Conservation (phyloP, 2,797 vertebrate species). For the Poecilia gillii region DNA sequence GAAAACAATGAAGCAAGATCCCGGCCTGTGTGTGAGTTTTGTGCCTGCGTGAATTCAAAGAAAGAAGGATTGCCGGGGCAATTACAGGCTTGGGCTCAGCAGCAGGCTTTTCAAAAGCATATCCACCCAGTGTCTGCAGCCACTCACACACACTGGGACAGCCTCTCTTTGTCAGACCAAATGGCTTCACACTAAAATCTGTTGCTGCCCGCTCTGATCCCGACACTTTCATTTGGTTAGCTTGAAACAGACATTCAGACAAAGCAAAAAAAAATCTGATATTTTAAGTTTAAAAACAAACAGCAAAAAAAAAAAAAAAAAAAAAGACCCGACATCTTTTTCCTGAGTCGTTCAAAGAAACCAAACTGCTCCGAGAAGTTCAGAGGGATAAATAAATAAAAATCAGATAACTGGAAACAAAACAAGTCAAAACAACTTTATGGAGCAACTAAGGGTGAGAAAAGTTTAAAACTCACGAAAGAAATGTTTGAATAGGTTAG, state of each 20-base stretch:
- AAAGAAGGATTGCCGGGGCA: slow-evolving; percentile 69
- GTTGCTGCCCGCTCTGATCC: slow-evolving; percentile 35
- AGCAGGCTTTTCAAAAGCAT: slow-evolving; percentile 76
- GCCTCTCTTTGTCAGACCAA: slow-evolving; percentile 34
- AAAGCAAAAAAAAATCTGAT: slow-evolving; percentile 40
- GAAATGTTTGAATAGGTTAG: slow-evolving; percentile 90
- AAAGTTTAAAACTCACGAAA: slow-evolving; percentile 87
- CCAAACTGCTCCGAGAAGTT: slow-evolving; percentile 38
- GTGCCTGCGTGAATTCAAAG: slow-evolving; percentile 43
- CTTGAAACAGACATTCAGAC: slow-evolving; percentile 21
- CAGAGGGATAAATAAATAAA: slow-evolving; percentile 8
- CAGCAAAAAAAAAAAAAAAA: slow-evolving; percentile 11
- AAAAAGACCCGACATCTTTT: slow-evolving; percentile 36
- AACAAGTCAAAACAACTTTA: slow-evolving; percentile 14
- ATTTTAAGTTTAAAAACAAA: slow-evolving; percentile 1
- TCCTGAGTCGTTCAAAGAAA: slow-evolving; percentile 39
- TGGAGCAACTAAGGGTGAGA: slow-evolving; percentile 27
- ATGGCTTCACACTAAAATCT: slow-evolving; percentile 50
- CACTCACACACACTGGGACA: slow-evolving; percentile 56
- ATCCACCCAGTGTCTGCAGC: slow-evolving; percentile 78
- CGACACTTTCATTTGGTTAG: slow-evolving; percentile 36
- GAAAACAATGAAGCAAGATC: slow-evolving; percentile 54
- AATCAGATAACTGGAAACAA: slow-evolving; percentile 17
- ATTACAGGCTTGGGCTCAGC: slow-evolving; percentile 82
- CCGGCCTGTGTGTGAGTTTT: slow-evolving; percentile 43